phyloP scores from a whole-genome alignment of 2,797 vertebrate species.

The Rhinella marina region DNA sequence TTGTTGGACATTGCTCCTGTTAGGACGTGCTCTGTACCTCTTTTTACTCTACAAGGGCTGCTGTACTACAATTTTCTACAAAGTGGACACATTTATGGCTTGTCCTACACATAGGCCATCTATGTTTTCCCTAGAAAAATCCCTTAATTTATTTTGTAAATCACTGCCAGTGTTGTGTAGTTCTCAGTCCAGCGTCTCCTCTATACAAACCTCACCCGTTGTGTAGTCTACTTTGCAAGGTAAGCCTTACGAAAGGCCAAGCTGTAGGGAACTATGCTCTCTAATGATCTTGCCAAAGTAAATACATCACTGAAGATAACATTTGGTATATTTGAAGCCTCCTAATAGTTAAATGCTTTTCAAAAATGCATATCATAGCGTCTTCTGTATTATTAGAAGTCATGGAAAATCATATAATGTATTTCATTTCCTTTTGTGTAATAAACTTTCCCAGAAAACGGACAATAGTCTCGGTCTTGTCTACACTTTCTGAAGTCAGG shows the following conservation, averaged over 20 bases:
- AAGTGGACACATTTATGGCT: too few relatives aligned
- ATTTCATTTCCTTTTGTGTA: constrained; percentile 53
- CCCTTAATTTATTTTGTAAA: too few relatives aligned
- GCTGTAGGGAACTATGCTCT: not conserved
- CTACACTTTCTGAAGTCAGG: constrained; percentile 59
- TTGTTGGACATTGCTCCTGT: too few relatives aligned
- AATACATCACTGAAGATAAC: not conserved
- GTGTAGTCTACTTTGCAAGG: not conserved
- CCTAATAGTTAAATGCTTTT: not conserved
- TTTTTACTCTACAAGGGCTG: too few relatives aligned
- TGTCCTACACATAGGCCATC: too few relatives aligned
- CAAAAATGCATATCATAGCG: not conserved
- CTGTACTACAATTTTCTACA: too few relatives aligned
- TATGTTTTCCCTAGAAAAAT: too few relatives aligned
- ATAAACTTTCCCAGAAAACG: constrained; percentile 63
- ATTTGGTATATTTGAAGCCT: not conserved
- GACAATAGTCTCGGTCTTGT: constrained; percentile 64
- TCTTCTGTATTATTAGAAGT: not conserved
- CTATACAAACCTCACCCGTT: not conserved
- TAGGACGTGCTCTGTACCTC: too few relatives aligned
- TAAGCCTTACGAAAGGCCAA: not conserved
- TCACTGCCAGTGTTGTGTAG: too few relatives aligned
- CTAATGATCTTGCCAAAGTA: not conserved
- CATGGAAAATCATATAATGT: not conserved
- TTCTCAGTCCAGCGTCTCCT: not conserved